Base-by-base conservation (phyloP, 2,888 invertebrate genomes). In the Kuschelorhynchus macadamiae region DNA sequence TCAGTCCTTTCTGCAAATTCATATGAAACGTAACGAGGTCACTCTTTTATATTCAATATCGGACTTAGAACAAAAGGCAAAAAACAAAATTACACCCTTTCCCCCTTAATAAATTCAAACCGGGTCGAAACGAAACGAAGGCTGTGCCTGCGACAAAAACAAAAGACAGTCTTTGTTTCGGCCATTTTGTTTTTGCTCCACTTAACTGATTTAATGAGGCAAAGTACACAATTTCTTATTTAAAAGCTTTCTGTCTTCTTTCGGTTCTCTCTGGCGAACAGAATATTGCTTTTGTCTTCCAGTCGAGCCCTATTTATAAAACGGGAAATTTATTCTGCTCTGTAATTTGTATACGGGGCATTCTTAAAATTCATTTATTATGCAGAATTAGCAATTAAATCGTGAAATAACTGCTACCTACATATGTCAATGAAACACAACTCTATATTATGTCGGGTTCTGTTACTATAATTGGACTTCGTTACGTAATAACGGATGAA, bases 101-200 rank as follows among this genome's bases (percentile, higher is more conserved):
- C 49, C 32, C 46, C 52, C 63, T 53, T 42, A 39, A 47, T 52
- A 63, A 67, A 62, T 67, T 57, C 33, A 62, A 62, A 57, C 50
- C 62, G 33, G 44, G 55, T 11, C 18, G 49, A 52, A 67, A 67
- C 67, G 62, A 59, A 67, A 67, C 39, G 65, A 60, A 53, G 67
- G 67, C 67, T 33, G 57, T 56, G 32, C 32, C 33, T 39, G 57
- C 62, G 52, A 57, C 57, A 64, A 69, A 65, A 65, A 69, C 64
- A 69, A 69, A 65, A 69, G 69, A 65, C 70, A 20, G 61, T 70
- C 65, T 70, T 70, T 70, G 70, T 66, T 71, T 62, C 81, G 81
- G 81, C 80, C 81, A 81, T 82, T 79, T 82, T 82, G 81, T 81
- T 82, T 81, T 81, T 81, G 81, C 82, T 78, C 79, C 81, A 79